phyloP scores from a whole-genome alignment of 92 coral and sea anemone genomes.

The Pocillopora grandis region DNA sequence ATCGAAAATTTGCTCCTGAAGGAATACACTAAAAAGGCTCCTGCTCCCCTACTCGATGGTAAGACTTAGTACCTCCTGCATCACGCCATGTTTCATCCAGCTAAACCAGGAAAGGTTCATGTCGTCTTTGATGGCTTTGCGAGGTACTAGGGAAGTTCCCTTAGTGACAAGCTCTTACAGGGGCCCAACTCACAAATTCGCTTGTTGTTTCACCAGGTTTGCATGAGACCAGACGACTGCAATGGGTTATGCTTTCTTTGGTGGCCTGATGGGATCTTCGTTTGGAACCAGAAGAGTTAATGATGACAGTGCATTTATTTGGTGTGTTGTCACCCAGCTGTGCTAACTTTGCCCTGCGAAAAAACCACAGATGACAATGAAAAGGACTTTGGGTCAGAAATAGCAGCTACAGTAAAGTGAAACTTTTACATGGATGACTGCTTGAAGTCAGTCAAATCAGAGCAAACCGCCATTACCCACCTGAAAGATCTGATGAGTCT shows the following conservation, averaged over 20 bases:
- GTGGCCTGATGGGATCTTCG: slow-evolving; percentile 2
- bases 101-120: slow-evolving; percentile 4
- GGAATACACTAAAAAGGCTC: slow-evolving; percentile 23
- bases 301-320: no score
- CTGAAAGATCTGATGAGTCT: no score
- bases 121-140: slow-evolving; percentile 16
- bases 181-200: slow-evolving; percentile 42
- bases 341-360: no score
- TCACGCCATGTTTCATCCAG: not conserved
- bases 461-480: no score
- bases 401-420: no score
- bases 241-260: slow-evolving; percentile 16
- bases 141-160: slow-evolving; percentile 20
- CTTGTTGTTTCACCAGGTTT: slow-evolving; percentile 40
- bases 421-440: no score
- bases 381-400: no score
- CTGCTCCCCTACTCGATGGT: not conserved
- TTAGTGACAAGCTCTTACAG: slow-evolving; percentile 14
- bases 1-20: slow-evolving; percentile 19
- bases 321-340: no score
- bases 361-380: no score
- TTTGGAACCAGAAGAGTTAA: no score
- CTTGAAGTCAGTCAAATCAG: no score
- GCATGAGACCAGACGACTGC: not conserved
- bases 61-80: not conserved